phyloP scores from a whole-genome alignment of 2,888 invertebrate genomes.

The Andrena dorsata region DNA sequence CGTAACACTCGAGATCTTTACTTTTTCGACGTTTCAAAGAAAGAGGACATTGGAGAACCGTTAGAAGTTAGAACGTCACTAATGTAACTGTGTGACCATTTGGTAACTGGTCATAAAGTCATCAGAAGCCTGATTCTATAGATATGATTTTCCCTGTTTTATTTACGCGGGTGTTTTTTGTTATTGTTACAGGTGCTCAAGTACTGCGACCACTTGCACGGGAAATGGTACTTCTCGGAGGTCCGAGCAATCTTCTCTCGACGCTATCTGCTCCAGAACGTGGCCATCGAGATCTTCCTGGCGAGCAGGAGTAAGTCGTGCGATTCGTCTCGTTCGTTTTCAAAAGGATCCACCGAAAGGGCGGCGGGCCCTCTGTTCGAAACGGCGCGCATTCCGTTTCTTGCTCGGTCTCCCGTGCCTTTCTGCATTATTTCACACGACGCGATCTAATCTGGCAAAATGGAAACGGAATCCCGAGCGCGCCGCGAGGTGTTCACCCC shows the following conservation, averaged over 20 bases:
- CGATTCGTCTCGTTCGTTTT: slow-evolving; percentile 48
- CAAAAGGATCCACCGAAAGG: slow-evolving; percentile 28
- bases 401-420: slow-evolving; percentile 68
- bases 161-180: slow-evolving; percentile 12
- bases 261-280: slow-evolving; percentile 97
- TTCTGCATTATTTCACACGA: slow-evolving; percentile 79
- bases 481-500: slow-evolving; percentile 77
- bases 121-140: background rate
- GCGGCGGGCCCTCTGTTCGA: slow-evolving; percentile 28
- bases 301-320: slow-evolving; percentile 96
- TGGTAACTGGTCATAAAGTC: too few relatives aligned
- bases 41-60: too few relatives aligned
- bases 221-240: slow-evolving; percentile 99
- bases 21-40: too few relatives aligned
- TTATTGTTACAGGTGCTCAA: slow-evolving; percentile 92
- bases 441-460: slow-evolving; percentile 74
- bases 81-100: too few relatives aligned
- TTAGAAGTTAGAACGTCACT: too few relatives aligned
- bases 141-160: background rate
- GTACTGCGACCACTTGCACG: slow-evolving; percentile 99
- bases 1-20: too few relatives aligned
- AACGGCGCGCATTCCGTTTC: slow-evolving; percentile 74
- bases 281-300: slow-evolving; percentile 99
- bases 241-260: slow-evolving; percentile 99
- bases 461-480: slow-evolving; percentile 76